These are phyloP conservation scores for Monopis laevigella DNA, from an alignment of 2,888 invertebrate species.

Conservation along the genomic window DNA sequence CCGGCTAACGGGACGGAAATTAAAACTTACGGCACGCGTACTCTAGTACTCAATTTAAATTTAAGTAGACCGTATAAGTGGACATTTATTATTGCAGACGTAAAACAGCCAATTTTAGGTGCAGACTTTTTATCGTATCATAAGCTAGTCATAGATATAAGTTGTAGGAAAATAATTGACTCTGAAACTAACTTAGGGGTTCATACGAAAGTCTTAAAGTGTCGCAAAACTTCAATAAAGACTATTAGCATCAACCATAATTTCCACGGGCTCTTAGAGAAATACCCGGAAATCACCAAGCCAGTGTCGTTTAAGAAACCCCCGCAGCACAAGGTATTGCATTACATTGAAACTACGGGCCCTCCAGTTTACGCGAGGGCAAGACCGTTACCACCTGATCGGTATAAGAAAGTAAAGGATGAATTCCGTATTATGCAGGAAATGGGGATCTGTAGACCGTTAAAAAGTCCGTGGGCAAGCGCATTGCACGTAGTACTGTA, in stretches of 20 bases:
- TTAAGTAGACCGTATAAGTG: conserved; percentile 17
- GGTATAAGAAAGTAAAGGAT: conserved; percentile 25
- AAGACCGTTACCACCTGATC: too few species aligned
- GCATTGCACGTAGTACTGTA: conserved; percentile 28
- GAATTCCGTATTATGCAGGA: conserved; percentile 30
- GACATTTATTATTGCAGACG: conserved; percentile 16
- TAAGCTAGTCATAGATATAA: conserved; percentile 16
- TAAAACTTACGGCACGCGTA: conserved; percentile 15
- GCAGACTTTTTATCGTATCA: conserved; percentile 18
- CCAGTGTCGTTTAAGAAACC: too few species aligned
- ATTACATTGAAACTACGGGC: too few species aligned
- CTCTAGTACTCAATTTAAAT: conserved; percentile 14
- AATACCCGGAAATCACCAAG: too few species aligned
- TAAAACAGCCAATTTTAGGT: conserved; percentile 18
- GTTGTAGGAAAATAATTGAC: conserved; percentile 16
- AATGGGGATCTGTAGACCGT: conserved; percentile 36
- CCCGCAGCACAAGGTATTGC: too few species aligned
- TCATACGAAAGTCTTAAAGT: too few species aligned
- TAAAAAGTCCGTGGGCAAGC: conserved; percentile 34
- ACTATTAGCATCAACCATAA: too few species aligned
- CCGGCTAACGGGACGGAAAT: conserved; percentile 22
- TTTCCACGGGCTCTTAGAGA: too few species aligned
- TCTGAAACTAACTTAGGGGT: conserved; percentile 14
- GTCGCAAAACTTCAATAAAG: too few species aligned
- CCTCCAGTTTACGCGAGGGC: too few species aligned